Percentiles rank a stretch among this genome's conserved stretches.
Conservation (phyloP, 2,113 vertebrate genomes). For the Camelus dromedarius region DNA sequence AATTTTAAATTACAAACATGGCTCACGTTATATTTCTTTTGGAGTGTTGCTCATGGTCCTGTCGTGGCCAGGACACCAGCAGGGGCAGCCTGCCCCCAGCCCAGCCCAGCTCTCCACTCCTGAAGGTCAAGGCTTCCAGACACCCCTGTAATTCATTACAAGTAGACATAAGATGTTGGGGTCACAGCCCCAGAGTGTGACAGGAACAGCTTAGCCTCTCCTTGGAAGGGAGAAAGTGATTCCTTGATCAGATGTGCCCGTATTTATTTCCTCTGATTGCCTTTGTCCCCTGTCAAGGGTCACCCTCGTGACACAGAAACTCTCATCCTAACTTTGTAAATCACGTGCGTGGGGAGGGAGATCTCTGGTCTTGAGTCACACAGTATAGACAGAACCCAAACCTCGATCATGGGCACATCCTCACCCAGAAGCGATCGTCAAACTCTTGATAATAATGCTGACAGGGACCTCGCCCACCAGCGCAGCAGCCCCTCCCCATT, state of each 20-base stretch:
- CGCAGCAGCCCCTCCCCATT: fast-evolving
- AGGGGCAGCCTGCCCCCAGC: not conserved
- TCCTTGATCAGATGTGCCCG: not conserved
- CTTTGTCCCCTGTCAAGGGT: not conserved
- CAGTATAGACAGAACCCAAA: not conserved
- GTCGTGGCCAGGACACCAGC: not conserved
- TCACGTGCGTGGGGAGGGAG: not conserved
- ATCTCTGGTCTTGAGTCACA: not conserved
- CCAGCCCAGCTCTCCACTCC: not conserved
- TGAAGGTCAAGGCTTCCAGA: not conserved
- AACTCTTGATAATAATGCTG: not conserved
- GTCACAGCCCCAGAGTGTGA: not conserved
- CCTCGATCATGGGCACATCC: not conserved
- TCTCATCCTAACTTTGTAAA: not conserved
- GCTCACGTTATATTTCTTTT: not conserved
- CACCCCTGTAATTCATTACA: not conserved
- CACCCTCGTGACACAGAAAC: not conserved
- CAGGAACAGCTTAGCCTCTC: not conserved
- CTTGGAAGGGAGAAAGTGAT: not conserved
- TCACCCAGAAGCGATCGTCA: fast-evolving
- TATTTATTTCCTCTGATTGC: not conserved
- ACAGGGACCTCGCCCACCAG: not conserved
- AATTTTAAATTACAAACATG: too few relatives aligned
- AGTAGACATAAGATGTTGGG: not conserved
- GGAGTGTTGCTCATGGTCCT: fast-evolving